A percentile compares a stretch with the other conserved stretches of the same genome.
phyloP scores from a whole-genome alignment of 1,140 invertebrate genomes.

The Brevipalpus yothersi region DNA sequence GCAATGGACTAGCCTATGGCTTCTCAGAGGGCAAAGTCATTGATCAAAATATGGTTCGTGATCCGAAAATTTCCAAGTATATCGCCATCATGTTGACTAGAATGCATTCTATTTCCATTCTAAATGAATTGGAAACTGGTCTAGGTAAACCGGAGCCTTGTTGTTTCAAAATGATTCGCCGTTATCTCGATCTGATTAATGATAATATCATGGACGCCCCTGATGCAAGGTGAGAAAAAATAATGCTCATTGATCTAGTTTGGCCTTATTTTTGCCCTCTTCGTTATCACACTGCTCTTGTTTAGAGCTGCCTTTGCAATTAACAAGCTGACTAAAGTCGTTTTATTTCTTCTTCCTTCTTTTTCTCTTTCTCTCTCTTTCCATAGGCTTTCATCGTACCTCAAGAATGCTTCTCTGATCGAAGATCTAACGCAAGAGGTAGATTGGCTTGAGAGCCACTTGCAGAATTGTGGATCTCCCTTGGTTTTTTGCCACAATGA shows the following conservation, averaged over 20 bases:
- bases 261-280: background rate
- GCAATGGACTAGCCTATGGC: conserved; percentile 80
- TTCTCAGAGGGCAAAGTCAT: conserved; percentile 61
- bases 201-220: background rate
- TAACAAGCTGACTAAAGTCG: no score
- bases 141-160: conserved; percentile 24
- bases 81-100: conserved; percentile 52
- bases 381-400: conserved; percentile 3
- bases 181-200: conserved; percentile 42
- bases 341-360: no score
- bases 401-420: background rate
- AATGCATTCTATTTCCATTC: conserved; percentile 30
- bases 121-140: background rate
- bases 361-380: background rate
- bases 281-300: background rate
- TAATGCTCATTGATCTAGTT: background rate
- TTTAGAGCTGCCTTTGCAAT: no score
- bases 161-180: conserved; percentile 43
- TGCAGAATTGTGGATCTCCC: conserved; percentile 40
- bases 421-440: conserved; percentile 27
- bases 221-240: background rate
- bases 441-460: conserved; percentile 32
- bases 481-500: conserved; percentile 94
- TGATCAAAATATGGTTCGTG: conserved; percentile 38
- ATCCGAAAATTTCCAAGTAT: conserved; percentile 25